A percentile compares a stretch with the other conserved stretches of the same genome.
phyloP scores from a whole-genome alignment of 2,888 invertebrate species.

The Carabus problematicus region DNA sequence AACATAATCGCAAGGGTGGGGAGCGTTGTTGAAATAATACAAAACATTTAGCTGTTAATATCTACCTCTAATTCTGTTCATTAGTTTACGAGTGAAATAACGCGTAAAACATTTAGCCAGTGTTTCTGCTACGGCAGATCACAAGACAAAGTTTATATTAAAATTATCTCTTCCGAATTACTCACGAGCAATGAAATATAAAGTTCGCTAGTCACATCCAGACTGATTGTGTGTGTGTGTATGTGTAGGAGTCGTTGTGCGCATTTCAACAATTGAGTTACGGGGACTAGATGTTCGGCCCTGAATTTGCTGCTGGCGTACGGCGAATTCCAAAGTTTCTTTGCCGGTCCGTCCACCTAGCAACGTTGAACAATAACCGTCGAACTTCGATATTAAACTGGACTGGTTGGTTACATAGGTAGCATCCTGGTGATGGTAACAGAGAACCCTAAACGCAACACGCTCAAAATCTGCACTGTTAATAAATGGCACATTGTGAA shows the following conservation, averaged over 20 bases:
- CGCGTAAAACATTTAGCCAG: constrained; percentile 2
- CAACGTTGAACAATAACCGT: constrained; percentile 11
- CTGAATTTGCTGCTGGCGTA: not conserved
- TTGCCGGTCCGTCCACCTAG: not conserved
- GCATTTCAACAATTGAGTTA: constrained; percentile 11
- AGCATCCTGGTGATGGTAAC: too few relatives aligned
- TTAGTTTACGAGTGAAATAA: constrained; percentile 6
- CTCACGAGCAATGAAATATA: constrained; percentile 8
- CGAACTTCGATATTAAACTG: constrained; percentile 11
- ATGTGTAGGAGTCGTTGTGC: not conserved
- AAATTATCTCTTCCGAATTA: constrained; percentile 9
- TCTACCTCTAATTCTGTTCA: too few relatives aligned
- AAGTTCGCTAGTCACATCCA: not conserved
- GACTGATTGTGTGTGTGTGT: not conserved
- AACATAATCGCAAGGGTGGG: too few relatives aligned
- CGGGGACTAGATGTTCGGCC: constrained; percentile 4
- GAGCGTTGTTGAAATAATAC: too few relatives aligned
- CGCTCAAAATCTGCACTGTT: too few relatives aligned
- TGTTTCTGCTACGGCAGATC: not conserved
- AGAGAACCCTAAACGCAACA: too few relatives aligned
- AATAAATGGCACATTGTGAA: too few relatives aligned
- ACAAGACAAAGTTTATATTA: constrained; percentile 11
- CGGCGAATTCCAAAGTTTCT: constrained; percentile 5
- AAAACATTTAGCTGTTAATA: too few relatives aligned
- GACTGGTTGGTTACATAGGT: not conserved